Base-by-base conservation (phyloP, 1,140 invertebrate species). In the Laupala kohalensis region DNA sequence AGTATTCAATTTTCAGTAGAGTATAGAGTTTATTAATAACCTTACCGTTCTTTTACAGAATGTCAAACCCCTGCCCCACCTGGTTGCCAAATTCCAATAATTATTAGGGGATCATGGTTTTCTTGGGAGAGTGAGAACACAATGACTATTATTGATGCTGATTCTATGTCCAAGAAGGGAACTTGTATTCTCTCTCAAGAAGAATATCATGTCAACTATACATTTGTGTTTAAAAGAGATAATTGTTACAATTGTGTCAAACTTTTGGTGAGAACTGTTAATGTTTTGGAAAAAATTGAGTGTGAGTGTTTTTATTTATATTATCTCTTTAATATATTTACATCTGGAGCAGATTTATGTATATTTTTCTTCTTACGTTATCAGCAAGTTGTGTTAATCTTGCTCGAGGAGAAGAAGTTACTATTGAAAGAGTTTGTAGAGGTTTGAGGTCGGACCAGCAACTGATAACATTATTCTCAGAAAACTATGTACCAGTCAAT, bases 401-500 rank as follows among this genome's bases (percentile, higher is more conserved):
- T 29, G 81, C 83, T 24, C 71, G 77, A 6, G 82, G 83, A 63
- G 83, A 88, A 71, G 83, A 87, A 75, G 90, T 91, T 27, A 87
- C 88, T 5, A 84, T 95, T 3, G 86, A 91, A 67, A 87, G 87
- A 78, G 90, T 95, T 2, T 97, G 94, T 77, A 81, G 80, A 73
- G 85, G 84, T 64, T 81, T 96, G 37, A 87, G 88, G 73, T 81
- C 85, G 23, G 88, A 94, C 78, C 91, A 94, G 77, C 89, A 93
- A 76, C 80, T 94, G 0, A 88, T 92, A 66, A 95, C 94, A 65
- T 82, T 96, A 69, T 97, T 96, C 78, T 92, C 91, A 53, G 92
- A 95, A 77, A 96, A 95, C 83, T 93, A 90, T 80, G 88, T 92
- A 13, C 92, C 94, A 28, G 90, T 96, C 5, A 96, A 96, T 82